Base-by-base conservation (phyloP, 2,113 vertebrate species). In the Hipposideros armiger region DNA sequence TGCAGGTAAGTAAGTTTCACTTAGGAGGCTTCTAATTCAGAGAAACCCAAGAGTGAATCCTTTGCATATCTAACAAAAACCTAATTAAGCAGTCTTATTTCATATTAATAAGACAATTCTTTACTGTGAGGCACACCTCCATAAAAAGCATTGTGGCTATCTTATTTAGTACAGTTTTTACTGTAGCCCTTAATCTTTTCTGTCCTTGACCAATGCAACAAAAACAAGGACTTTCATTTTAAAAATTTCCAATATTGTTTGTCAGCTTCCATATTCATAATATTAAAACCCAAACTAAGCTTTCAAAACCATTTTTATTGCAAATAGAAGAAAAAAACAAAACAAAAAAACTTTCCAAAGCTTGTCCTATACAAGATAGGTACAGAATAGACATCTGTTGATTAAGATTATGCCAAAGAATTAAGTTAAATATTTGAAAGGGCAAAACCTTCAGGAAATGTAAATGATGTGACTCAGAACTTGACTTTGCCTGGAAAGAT, bases 401-500 rank as follows among this genome's bases (percentile, higher is more conserved):
- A 62, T 72, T 50, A 74, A 70, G 4, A 87, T 81, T 89, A 62
- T 58, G 11, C 3, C 28, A 28, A 87, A 77, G 45, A 77, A 90
- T 77, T 85, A 73, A 66, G 24, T 74, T 52, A 47, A 74, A 52
- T 67, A 62, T 89, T 45, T 62, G 47, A 81, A 45, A 87, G 36
- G 45, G 69, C 17, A 60, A 11, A 85, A 77, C 40, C 40, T 15
- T 67, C 32, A 45, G 42, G 2, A 14, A 87, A 54, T 24, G 14
- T 73, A 22, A 28, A 60, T 20, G 42, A 9, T n/a, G 22, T 85
- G 20, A 40, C 19, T 54, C 78, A 32, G 42, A 16, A 1, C 32
- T 58, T 89, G 58, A 47, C 13, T 93, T 92, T 95, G 40, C 42
- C 66, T 83, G 32, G 69, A 30, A 91, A 93, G n/a, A 47, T 42